Percentiles rank a stretch among this genome's conserved stretches.
Conservation (phyloP, 2,113 vertebrate species). For the Petaurus breviceps region DNA sequence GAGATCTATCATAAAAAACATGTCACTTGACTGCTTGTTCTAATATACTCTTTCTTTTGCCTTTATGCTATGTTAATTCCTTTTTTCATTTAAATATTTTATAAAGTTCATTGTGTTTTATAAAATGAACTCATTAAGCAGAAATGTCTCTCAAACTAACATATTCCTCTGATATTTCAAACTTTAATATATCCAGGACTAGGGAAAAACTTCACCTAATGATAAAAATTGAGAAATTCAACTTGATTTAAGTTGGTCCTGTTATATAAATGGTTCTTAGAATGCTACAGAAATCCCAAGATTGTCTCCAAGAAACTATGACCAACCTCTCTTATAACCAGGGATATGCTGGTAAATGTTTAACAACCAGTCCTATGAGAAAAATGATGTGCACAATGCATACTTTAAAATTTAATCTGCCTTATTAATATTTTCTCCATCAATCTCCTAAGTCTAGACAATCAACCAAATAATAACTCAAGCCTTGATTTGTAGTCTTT, state of each 20-base stretch:
- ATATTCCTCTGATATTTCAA: conserved; percentile 3
- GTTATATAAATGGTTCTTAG: too few relatives aligned
- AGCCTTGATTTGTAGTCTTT: neutral
- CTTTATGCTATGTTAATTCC: neutral
- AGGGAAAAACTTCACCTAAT: neutral
- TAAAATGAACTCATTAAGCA: conserved; percentile 24
- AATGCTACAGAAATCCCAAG: neutral
- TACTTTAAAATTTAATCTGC: neutral
- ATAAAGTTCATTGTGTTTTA: neutral
- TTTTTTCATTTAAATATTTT: conserved; percentile 1
- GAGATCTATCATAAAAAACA: neutral
- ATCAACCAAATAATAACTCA: neutral
- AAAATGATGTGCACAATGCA: neutral
- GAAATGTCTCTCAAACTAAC: neutral
- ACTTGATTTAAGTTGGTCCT: neutral
- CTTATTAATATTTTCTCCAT: neutral
- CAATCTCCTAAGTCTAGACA: neutral
- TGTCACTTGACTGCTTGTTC: neutral
- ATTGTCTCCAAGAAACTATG: neutral
- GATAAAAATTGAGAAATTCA: neutral
- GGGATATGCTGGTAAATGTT: neutral
- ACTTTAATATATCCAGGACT: neutral
- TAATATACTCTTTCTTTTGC: conserved; percentile 6
- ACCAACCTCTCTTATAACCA: neutral
- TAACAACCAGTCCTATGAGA: neutral